Base-by-base conservation (phyloP, 1,140 invertebrate genomes). In the Vanessa atalanta region DNA sequence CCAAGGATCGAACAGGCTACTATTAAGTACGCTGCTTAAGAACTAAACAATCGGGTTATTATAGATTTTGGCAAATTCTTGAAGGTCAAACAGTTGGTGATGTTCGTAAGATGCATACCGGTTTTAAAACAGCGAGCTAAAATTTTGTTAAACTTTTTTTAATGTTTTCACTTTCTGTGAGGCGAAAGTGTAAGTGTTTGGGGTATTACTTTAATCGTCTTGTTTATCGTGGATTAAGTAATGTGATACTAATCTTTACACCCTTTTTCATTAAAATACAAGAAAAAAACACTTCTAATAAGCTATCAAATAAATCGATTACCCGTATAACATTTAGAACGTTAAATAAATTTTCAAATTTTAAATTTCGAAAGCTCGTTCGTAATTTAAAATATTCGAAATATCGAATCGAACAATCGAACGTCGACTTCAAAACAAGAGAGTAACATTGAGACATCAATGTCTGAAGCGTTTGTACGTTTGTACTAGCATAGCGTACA, bases 51-150 rank as follows among this genome's bases (percentile, higher is more conserved):
- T 61, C 51, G 50, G 66, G 20, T 71, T 75, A 77, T 71, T 74
- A 77, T 77, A 77, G 76, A 77, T 77, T 77, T 73, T 61, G 64
- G 55, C 23, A 47, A 70, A 48, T 48, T 70, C 14, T 47, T 57
- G 66, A 70, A 75, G 73, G 73, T 75, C 63, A 65, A 61, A 26
- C 15, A 16, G 8, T 60, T 60, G 55, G 55, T 15, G 55, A 26
- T 60, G 23, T 26, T 60, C 20, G 55, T 12, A 14, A 60, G 23
- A 20, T 14, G 23, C 23, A 26, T n/a, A 60, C 55, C 20, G 23
- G 55, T 60, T 60, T 60, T 60, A 9, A 23, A 26, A 9, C 7
- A 57, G 9, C 23, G 8, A 9, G 9, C 5, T 60, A 13, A 26
- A 26, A 26, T 11, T 26, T 11, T 26, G 23, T 26, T 60, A 3